Evolutionary conservation across 2,797 vertebrate species (phyloP).

Genomic region (Meriones psammophilus): DNA sequence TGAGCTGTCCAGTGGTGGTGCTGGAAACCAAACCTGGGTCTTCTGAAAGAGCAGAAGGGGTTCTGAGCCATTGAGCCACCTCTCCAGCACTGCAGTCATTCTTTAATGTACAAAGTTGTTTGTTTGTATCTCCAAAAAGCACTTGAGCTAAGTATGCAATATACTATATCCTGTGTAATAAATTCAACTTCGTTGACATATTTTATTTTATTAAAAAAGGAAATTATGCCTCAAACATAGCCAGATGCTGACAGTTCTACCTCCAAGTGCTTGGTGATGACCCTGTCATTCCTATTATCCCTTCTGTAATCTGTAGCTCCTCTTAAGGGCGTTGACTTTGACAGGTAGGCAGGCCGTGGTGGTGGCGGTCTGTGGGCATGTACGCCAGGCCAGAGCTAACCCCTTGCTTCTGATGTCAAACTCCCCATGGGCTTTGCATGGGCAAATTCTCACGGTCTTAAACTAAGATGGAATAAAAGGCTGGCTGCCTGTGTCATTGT

Average conservation of each 20-base stretch:
- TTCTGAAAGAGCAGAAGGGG: background rate
- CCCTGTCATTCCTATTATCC: background rate
- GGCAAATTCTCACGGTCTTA: background rate
- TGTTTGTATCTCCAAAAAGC: constrained; percentile 3
- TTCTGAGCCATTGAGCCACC: no score
- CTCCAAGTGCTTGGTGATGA: no score
- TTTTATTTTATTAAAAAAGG: background rate
- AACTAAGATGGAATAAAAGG: background rate
- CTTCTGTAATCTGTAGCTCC: background rate
- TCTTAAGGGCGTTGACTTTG: background rate
- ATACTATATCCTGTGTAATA: no score
- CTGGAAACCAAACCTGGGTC: background rate
- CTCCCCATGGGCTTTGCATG: accelerated
- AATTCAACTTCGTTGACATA: background rate
- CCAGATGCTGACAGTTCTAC: background rate
- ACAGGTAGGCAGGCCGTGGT: background rate
- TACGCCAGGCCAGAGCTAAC: no score
- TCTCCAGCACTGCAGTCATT: background rate
- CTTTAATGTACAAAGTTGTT: background rate
- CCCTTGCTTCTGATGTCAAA: background rate
- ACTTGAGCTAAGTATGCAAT: background rate
- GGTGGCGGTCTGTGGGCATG: accelerated
- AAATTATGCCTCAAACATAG: background rate
- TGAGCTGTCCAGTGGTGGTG: background rate
- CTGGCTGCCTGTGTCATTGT: background rate